Base-by-base conservation (phyloP, 1,140 invertebrate genomes). In the Diorhabda carinulata region DNA sequence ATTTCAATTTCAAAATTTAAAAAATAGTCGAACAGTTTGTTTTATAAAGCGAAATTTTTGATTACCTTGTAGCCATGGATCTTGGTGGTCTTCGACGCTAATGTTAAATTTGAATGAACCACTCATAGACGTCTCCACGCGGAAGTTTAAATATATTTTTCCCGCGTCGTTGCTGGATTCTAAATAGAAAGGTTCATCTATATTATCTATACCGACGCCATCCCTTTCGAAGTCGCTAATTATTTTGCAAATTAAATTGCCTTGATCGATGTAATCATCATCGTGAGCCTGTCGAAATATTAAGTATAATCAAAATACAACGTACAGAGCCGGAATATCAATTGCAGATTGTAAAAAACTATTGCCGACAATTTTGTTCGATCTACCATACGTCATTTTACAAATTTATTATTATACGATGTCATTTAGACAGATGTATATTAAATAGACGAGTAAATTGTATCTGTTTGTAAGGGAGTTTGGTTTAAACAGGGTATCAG, bases 51-150 rank as follows among this genome's bases (percentile, higher is more conserved):
- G 25, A 25, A 25, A 25, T 25, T 1, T 25, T 25, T 25, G 25
- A 25, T 25, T 25, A 25, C 25, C 25, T 0, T 25, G 25, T 25
- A 25, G 25, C 25, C 25, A 25, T 25, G 25, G 25, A 64, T 71
- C 70, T 57, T 43, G 80, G 40, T 80, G 68, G 68, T 88, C 86
- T n/a, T 73, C 77, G 4, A 85, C 86, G 0, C 76, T 58, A 10
- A 86, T 78, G n/a, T 84, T 70, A 66, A 87, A 86, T 64, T 81
- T 78, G 73, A 87, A 87, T 78, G 82, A 84, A 69, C 87, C 86
- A 43, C 80, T 81, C 84, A 87, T 86, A 63, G 74, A 79, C 40
- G 79, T 78, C 0, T 78, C 79, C 2, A 83, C 82, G 72, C 81
- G 79, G 69, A 86, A 84, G 70, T 81, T 83, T 25, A 86, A 76